Conservation (phyloP, 1,140 invertebrate genomes). For the Drosophila carrolli region DNA sequence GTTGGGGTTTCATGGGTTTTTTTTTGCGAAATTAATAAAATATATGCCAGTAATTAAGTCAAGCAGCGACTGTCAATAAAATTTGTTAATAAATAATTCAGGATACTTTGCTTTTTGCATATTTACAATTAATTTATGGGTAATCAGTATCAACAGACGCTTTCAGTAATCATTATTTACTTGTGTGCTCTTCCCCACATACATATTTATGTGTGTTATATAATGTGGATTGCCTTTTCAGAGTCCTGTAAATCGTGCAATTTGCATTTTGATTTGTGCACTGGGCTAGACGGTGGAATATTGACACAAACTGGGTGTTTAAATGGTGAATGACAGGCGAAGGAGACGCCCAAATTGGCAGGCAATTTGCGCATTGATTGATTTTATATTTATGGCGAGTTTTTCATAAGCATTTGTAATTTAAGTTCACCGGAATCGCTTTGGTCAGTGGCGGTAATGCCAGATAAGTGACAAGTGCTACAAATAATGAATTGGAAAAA, state of each 20-base stretch:
- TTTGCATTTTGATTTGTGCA: constrained; percentile 76
- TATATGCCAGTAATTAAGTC: constrained; percentile 84
- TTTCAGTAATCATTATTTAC: constrained; percentile 81
- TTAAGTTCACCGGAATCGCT: constrained; percentile 33
- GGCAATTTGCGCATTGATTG: constrained; percentile 66
- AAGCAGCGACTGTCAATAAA: constrained; percentile 83
- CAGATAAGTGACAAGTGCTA: constrained; percentile 37
- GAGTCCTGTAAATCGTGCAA: constrained; percentile 64
- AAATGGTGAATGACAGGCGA: neutral
- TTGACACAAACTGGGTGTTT: constrained; percentile 13
- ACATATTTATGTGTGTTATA: constrained; percentile 15
- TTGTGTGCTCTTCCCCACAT: constrained; percentile 20
- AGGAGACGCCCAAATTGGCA: constrained; percentile 32
- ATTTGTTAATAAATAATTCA: constrained; percentile 84
- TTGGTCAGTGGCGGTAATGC: constrained; percentile 33
- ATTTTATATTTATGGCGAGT: constrained; percentile 33
- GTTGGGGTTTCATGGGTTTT: constrained; percentile 15
- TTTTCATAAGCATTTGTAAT: constrained; percentile 16
- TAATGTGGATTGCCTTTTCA: constrained; percentile 43
- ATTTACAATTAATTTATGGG: constrained; percentile 82
- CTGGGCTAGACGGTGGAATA: constrained; percentile 59
- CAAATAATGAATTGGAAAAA: constrained; percentile 21
- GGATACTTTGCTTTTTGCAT: constrained; percentile 80
- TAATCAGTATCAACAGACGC: constrained; percentile 79
- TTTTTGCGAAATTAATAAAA: constrained; percentile 80